Evolutionary conservation across 2,888 invertebrate species (phyloP).

Genomic region (Lydus trimaculatus): DNA sequence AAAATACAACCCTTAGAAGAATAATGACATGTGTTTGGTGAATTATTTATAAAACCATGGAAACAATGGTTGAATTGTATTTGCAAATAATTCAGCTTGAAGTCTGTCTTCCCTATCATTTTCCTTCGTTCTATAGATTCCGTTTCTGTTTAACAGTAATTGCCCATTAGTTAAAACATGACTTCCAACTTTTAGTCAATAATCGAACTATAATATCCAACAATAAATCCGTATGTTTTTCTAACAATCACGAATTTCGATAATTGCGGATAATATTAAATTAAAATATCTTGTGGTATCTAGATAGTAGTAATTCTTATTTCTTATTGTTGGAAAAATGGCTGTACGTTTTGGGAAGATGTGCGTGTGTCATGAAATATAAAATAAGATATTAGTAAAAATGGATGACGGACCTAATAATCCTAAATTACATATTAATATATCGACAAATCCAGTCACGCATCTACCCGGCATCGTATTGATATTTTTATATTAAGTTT

Average conservation of each 20-base stretch:
- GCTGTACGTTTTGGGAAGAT: neutral
- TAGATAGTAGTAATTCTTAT: neutral
- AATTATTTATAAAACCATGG: slow-evolving; percentile 35
- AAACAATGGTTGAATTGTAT: neutral
- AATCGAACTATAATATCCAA: neutral
- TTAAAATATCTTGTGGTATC: neutral
- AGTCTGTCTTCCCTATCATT: slow-evolving; percentile 5
- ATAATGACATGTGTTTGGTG: slow-evolving; percentile 46
- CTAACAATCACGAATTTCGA: slow-evolving; percentile 7
- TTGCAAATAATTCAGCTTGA: neutral
- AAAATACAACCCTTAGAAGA: slow-evolving; percentile 31
- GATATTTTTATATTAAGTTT: slow-evolving; percentile 28
- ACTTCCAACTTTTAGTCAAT: neutral
- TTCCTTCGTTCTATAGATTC: neutral
- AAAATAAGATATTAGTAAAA: slow-evolving; percentile 33
- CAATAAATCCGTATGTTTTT: neutral
- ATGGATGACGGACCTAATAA: slow-evolving; percentile 32
- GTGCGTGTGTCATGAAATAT: slow-evolving; percentile 32
- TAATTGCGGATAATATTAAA: neutral
- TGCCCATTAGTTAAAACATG: neutral
- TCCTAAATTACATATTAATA: slow-evolving; percentile 33
- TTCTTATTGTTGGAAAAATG: neutral
- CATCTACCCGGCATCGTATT: slow-evolving; percentile 20
- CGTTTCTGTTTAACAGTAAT: neutral
- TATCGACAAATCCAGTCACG: slow-evolving; percentile 30